These are phyloP conservation scores for Drosophila ochracea DNA, from an alignment of 2,888 invertebrate genomes.

Conservation along the genomic window DNA sequence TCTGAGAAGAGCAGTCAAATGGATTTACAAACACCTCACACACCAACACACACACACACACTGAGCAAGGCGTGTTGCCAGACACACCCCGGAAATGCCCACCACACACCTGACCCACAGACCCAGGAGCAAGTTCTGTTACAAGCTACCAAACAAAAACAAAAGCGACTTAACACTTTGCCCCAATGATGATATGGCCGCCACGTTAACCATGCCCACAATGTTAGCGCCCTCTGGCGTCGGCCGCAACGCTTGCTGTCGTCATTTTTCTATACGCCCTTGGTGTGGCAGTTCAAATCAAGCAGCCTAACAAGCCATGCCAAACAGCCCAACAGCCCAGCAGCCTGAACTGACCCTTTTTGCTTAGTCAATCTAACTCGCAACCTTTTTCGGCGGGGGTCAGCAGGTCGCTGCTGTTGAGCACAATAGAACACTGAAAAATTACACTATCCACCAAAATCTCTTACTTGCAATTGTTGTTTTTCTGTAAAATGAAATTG, in stretches of 20 bases:
- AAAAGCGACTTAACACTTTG: slow-evolving; percentile 76
- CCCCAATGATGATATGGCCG: slow-evolving; percentile 67
- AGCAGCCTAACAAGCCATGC: slow-evolving; percentile 20
- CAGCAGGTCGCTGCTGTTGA: not conserved
- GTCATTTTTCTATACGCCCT: slow-evolving; percentile 52
- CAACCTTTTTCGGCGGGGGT: slow-evolving; percentile 45
- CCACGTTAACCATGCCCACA: slow-evolving; percentile 27
- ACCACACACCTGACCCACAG: slow-evolving; percentile 47
- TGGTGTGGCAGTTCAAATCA: slow-evolving; percentile 50
- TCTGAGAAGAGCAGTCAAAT: slow-evolving; percentile 63
- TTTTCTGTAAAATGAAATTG: not conserved
- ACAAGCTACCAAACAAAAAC: slow-evolving; percentile 64
- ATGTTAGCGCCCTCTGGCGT: slow-evolving; percentile 22
- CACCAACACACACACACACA: slow-evolving; percentile 5
- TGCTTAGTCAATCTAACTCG: slow-evolving; percentile 71
- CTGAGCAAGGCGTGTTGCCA: slow-evolving; percentile 27
- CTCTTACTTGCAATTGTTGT: not conserved
- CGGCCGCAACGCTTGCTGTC: slow-evolving; percentile 30
- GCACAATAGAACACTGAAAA: slow-evolving; percentile 38
- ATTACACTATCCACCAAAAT: slow-evolving; percentile 54
- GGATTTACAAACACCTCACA: slow-evolving; percentile 55
- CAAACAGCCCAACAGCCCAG: slow-evolving; percentile 3
- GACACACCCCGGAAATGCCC: slow-evolving; percentile 55
- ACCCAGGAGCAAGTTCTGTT: slow-evolving; percentile 41
- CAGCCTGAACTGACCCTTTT: slow-evolving; percentile 63